phyloP scores from a whole-genome alignment of 2,113 vertebrate species.

The Peromyscus leucopus region DNA sequence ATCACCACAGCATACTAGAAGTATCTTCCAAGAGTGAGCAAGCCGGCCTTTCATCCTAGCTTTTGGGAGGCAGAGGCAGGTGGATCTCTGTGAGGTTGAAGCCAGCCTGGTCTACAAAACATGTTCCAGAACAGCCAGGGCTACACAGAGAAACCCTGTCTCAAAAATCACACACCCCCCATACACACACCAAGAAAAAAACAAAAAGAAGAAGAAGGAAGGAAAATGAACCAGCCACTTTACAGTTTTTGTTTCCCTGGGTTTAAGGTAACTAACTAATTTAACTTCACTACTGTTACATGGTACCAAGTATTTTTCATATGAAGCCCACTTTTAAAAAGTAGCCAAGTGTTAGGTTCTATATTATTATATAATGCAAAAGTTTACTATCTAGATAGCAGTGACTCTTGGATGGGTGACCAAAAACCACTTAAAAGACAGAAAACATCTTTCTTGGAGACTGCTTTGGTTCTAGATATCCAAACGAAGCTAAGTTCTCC shows the following conservation, averaged over 20 bases:
- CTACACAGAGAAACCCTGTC: no score
- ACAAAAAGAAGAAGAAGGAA: no score
- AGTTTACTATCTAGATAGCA: not conserved
- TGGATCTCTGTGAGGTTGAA: no score
- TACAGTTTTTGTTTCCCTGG: not conserved
- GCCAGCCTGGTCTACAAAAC: no score
- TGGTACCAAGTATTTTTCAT: not conserved
- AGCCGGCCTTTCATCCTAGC: no score
- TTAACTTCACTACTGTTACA: not conserved
- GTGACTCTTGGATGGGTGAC: not conserved
- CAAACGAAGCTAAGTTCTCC: not conserved
- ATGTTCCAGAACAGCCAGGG: no score
- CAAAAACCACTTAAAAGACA: not conserved
- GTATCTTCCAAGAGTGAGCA: not conserved
- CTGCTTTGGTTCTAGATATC: not conserved
- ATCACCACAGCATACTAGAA: no score
- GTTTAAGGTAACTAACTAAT: conserved; percentile 32
- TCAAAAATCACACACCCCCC: no score
- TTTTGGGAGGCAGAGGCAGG: no score
- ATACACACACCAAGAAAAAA: no score
- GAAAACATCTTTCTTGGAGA: not conserved
- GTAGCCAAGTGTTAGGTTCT: not conserved
- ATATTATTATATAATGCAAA: not conserved
- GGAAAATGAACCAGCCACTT: not conserved
- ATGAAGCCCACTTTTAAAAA: not conserved